Evolutionary conservation across 2,113 vertebrate species (phyloP).

Genomic region (Diphyllodes magnificus): DNA sequence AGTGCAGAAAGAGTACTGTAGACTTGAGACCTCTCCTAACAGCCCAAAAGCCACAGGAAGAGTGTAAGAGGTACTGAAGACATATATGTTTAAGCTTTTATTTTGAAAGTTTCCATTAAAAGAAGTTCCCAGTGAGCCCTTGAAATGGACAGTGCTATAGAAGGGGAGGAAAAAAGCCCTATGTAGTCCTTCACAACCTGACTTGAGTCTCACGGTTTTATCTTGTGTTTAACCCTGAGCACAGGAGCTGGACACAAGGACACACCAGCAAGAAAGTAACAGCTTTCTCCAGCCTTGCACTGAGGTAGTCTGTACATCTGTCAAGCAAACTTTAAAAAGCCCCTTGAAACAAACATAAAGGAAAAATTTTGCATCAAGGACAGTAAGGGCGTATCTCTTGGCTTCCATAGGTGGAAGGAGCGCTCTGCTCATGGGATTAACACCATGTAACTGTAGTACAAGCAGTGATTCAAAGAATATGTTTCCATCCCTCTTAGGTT

Average conservation of each 20-base stretch:
- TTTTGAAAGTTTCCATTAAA: background rate
- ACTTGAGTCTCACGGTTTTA: background rate
- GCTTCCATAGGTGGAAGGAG: background rate
- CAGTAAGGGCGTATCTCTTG: background rate
- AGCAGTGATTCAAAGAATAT: background rate
- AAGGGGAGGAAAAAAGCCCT: background rate
- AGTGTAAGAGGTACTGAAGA: background rate
- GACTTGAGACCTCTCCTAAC: background rate
- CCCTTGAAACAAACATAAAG: background rate
- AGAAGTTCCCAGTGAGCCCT: background rate
- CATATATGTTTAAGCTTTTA: background rate
- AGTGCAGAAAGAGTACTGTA: background rate
- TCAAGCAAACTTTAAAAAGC: background rate
- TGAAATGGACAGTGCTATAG: background rate
- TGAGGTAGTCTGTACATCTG: background rate
- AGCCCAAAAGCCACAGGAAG: background rate
- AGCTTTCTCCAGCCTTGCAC: background rate
- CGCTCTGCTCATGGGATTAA: fast-evolving
- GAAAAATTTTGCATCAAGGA: background rate
- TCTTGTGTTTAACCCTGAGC: background rate
- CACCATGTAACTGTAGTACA: fast-evolving
- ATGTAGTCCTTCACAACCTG: background rate
- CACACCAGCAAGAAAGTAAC: background rate
- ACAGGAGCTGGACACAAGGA: background rate
- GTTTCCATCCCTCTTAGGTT: background rate